Evolutionary conservation across 2,797 vertebrate genomes (phyloP), one percentile per base, ranked within the genome.

Genomic region (Pelodytes ibericus): DNA sequence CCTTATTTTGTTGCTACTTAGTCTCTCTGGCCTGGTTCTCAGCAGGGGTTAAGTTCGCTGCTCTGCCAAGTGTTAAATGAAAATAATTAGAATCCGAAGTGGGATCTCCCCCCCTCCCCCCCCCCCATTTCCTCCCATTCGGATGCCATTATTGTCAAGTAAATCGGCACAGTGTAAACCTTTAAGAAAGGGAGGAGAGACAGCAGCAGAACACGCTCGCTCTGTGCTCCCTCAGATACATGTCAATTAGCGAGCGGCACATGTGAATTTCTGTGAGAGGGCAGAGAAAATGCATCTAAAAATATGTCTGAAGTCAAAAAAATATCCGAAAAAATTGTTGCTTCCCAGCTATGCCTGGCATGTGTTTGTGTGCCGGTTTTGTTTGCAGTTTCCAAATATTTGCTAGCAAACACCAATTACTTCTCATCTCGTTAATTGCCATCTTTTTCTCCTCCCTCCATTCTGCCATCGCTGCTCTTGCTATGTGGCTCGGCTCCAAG

Each of bases 11-110:
- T 60, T 1, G 74, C 27, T 4, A 8, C 29, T 20, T n/a, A 26
- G 47, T 79, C 78, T 80, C 82, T 80, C 9, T 27, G 27, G 74
- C 2, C 71, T 44, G 74, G n/a, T 49, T 61, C 84, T 77, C 84
- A 71, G 83, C 80, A 24, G 83, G 84, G 84, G 80, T 36, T 62
- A 59, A 71, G 79, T 80, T 80, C 81, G 72, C 75, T 82, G 70
- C 58, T 80, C 79, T 81, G 82, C 84, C 82, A 72, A 83, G 82
- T 85, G 83, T 82, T 84, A 84, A 87, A 85, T 79, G 84, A 82
- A 85, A 73, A 83, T 86, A 77, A 85, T 87, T 85, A 80, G 83
- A 83, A 80, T 64, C 79, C 78, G 26, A 67, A 73, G 76, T 62
- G 44, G 70, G 76, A 79, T 73, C 63, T 67, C 44, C 66, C 75